Conservation (phyloP, 2,888 invertebrate species). For the Thereva nobilitata region DNA sequence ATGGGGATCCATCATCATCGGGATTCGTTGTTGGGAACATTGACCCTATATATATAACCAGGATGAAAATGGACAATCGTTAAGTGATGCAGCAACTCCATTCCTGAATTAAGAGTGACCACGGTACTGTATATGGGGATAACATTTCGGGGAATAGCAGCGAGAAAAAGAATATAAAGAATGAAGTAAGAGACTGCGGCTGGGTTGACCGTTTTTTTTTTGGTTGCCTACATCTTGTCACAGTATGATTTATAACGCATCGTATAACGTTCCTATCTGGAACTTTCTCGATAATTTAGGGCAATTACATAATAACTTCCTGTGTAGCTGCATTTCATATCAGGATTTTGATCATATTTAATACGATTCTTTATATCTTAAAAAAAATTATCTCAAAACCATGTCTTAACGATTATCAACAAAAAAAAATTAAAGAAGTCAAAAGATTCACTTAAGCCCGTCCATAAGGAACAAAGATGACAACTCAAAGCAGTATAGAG, state of each 20-base stretch:
- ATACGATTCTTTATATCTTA: too few relatives aligned
- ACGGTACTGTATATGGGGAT: not conserved
- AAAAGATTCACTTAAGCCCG: too few relatives aligned
- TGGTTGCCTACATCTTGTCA: slow-evolving; percentile 5
- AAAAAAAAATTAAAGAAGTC: too few relatives aligned
- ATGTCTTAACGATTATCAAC: too few relatives aligned
- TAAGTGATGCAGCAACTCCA: not conserved
- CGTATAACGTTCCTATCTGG: too few relatives aligned
- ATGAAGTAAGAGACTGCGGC: slow-evolving; percentile 1
- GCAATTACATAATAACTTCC: too few relatives aligned
- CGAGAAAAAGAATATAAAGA: not conserved
- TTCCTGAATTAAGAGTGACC: not conserved
- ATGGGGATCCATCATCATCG: not conserved
- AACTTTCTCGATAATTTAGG: too few relatives aligned
- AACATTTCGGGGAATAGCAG: not conserved
- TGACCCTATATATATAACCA: slow-evolving; percentile 13
- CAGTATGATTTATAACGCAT: slow-evolving; percentile 11
- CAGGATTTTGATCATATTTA: too few relatives aligned
- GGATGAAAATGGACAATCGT: slow-evolving; percentile 15
- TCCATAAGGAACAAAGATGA: too few relatives aligned
- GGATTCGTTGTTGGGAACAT: not conserved
- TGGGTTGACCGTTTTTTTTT: not conserved
- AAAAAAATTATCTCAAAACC: too few relatives aligned
- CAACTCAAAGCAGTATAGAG: too few relatives aligned
- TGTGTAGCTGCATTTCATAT: too few relatives aligned